Base-by-base conservation (phyloP, 2,888 invertebrate species). In the Auanema freiburgensis region DNA sequence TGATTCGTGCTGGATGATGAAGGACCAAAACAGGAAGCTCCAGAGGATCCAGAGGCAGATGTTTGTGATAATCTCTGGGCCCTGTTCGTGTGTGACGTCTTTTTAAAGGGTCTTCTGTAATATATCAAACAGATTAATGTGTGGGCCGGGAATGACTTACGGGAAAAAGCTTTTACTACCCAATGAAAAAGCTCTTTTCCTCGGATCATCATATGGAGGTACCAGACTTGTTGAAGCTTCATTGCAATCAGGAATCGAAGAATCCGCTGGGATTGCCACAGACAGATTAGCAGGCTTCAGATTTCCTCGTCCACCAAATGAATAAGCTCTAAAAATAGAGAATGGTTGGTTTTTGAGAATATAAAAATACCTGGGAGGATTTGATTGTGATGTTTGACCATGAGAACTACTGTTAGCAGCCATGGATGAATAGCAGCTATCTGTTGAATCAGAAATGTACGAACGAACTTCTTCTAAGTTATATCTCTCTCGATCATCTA, bases 161-260 rank as follows among this genome's bases (percentile, higher is more conserved):
- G 57, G 50, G 14, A 63, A 42, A 23, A 63, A 54, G 43, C 46
- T 58, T 52, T 72, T 70, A 55, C 73, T 76, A 18, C 79, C 79
- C 16, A 79, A 64, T 8, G 79, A 79, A 58, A 79, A 78, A 5
- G 79, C 74, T 44, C 79, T 54, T 58, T 77, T 72, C 21, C 79
- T 53, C 3, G 73, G 65, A 42, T 76, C 78, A 11, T 77, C 77
- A n/a, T 57, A 44, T 11, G 72, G 69, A 10, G 62, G 57, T 5
- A 58, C 58, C n/a, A 70, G 52, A 21, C 53, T 65, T 8, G 57
- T 56, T 1, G 44, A 14, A 16, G 46, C 24, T n/a, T 65, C 46
- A 24, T 40, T 44, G 6, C 41, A 33, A 21, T 46, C 58, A 3
- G 42, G 52, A 43, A 25, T 18, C 24, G 60, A n/a, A 6, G 55